Evolutionary conservation across 2,888 invertebrate species (phyloP).

Genomic region (Pristionchus arcanus): DNA sequence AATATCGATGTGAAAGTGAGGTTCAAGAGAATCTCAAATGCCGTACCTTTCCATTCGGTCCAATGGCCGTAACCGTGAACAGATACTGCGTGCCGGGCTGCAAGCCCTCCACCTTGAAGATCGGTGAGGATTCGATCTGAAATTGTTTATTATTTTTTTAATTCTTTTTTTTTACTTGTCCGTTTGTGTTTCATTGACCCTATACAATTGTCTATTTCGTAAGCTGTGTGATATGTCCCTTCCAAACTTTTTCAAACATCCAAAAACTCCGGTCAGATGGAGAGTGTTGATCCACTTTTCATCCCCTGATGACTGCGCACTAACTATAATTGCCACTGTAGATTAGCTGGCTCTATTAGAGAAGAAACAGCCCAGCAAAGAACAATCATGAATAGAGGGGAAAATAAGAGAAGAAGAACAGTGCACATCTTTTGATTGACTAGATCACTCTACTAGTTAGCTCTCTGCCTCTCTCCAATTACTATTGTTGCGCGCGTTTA

Average conservation of each 20-base stretch:
- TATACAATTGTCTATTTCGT: too few relatives aligned
- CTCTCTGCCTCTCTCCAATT: background rate
- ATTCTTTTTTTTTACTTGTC: too few relatives aligned
- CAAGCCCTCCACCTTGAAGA: constrained; percentile 73
- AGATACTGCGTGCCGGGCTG: constrained; percentile 76
- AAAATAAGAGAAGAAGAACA: too few relatives aligned
- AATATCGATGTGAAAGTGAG: too few relatives aligned
- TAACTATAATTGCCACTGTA: background rate
- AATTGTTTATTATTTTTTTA: constrained; percentile 45
- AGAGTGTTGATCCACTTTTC: background rate
- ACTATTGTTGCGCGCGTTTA: constrained; percentile 6
- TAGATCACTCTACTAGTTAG: constrained; percentile 9
- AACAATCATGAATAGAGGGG: too few relatives aligned
- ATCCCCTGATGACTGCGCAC: background rate
- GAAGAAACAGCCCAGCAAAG: background rate
- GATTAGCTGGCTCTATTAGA: background rate
- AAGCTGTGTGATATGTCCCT: too few relatives aligned
- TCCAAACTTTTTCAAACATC: background rate
- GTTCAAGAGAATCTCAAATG: background rate
- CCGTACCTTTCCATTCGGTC: constrained; percentile 71
- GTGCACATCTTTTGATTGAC: background rate
- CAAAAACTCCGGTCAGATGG: background rate
- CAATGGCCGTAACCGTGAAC: constrained; percentile 72
- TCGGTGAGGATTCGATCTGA: constrained; percentile 70
- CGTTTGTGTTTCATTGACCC: too few relatives aligned